Conservation (phyloP, 2,113 vertebrate genomes). For the Lichenostomus cassidix region DNA sequence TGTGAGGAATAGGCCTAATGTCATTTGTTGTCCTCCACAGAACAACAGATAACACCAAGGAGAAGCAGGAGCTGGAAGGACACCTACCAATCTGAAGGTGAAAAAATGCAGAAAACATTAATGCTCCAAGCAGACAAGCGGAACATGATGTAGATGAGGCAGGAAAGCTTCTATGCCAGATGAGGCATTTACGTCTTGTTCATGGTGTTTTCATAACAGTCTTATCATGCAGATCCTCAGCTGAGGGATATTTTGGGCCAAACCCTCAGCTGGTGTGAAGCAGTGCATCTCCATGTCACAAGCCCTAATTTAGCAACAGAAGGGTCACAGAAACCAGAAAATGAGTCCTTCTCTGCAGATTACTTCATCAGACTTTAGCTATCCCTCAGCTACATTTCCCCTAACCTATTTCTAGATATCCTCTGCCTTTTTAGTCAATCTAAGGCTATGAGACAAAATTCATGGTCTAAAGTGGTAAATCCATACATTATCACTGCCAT, state of each 20-base stretch:
- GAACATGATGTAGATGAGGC: neutral
- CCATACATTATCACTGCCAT: neutral
- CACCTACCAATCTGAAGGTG: neutral
- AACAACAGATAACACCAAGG: neutral
- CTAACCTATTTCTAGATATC: neutral
- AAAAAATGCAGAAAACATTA: neutral
- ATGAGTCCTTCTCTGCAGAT: neutral
- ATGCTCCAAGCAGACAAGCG: accelerated
- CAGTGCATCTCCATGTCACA: neutral
- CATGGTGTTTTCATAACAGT: neutral
- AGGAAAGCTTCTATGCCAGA: neutral
- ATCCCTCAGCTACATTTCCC: neutral
- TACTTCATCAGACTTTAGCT: neutral
- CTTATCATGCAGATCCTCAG: neutral
- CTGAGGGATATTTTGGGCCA: neutral
- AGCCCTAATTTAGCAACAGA: neutral
- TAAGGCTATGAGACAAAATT: neutral
- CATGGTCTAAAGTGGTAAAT: neutral
- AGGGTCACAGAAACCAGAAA: neutral
- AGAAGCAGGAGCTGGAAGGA: neutral
- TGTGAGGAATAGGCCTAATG: neutral
- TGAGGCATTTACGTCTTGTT: neutral
- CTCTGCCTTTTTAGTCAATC: neutral
- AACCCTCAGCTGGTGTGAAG: neutral
- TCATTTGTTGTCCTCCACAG: neutral